A percentile compares a stretch with the other conserved stretches of the same genome.
Evolutionary conservation across 2,888 invertebrate species (phyloP).

Genomic region (Athalia circularis): DNA sequence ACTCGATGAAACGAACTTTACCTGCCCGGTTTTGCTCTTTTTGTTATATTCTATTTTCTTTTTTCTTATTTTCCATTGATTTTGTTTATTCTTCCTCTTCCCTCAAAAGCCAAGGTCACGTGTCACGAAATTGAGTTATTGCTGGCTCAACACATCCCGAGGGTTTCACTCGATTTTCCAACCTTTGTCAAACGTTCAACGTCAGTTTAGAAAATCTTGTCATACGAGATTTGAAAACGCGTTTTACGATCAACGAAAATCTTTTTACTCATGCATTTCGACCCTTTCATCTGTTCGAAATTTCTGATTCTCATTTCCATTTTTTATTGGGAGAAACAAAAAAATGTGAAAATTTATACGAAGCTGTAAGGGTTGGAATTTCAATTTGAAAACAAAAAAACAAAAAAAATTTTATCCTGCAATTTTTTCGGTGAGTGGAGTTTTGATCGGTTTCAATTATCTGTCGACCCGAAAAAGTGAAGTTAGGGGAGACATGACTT

Average conservation of each 20-base stretch:
- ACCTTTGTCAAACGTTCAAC: background rate
- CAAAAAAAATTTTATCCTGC: too few species aligned
- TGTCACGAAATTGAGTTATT: constrained; percentile 26
- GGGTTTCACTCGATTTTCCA: constrained; percentile 17
- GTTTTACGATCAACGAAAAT: too few species aligned
- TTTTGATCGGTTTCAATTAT: constrained; percentile 18
- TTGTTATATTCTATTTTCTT: too few species aligned
- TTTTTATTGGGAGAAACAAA: background rate
- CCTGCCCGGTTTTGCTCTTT: too few species aligned
- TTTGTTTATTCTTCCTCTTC: too few species aligned
- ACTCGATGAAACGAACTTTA: too few species aligned
- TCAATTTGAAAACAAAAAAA: too few species aligned
- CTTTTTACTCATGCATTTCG: too few species aligned
- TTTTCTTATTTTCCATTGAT: background rate
- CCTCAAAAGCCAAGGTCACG: background rate
- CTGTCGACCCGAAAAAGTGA: background rate
- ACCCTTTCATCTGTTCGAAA: background rate
- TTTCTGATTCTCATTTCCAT: background rate
- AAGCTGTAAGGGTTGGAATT: background rate
- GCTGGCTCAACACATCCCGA: constrained; percentile 7
- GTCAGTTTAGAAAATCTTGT: background rate
- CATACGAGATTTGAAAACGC: background rate
- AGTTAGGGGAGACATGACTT: constrained; percentile 1
- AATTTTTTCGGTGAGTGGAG: background rate
- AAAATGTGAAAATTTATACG: background rate